These are phyloP conservation scores for Oreochromis tanganicae DNA, from an alignment of 2,113 vertebrate species.

Conservation along the genomic window DNA sequence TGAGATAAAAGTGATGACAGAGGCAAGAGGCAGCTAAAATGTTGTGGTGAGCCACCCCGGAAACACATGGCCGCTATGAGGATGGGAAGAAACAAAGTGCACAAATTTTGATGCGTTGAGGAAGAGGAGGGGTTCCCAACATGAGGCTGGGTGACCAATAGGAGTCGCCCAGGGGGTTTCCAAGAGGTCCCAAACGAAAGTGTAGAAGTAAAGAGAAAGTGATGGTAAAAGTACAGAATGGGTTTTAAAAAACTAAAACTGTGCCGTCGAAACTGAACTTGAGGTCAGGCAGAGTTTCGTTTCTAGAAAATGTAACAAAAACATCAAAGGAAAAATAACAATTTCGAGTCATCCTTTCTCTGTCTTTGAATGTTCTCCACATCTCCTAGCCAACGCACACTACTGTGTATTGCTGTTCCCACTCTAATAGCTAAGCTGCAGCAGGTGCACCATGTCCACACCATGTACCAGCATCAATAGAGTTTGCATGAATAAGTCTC, in stretches of 20 bases:
- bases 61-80: slow-evolving; percentile 25
- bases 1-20: slow-evolving; percentile 35
- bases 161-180: background rate
- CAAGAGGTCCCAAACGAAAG: background rate
- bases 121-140: background rate
- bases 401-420: background rate
- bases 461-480: background rate
- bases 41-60: slow-evolving; percentile 19
- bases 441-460: background rate
- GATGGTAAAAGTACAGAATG: background rate
- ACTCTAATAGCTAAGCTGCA: background rate
- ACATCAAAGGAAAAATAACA: background rate
- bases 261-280: background rate
- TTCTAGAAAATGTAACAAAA: background rate
- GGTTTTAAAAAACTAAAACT: background rate
- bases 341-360: background rate
- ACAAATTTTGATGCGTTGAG: background rate
- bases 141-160: background rate
- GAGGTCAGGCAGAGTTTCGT: background rate
- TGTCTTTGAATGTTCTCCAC: background rate
- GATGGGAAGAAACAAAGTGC: background rate
- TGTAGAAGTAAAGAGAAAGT: background rate
- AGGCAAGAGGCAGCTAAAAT: background rate
- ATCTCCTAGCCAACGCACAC: background rate
- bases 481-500: background rate